Evolutionary conservation across 2,888 invertebrate genomes (phyloP).

Genomic region (Cinara cedri): DNA sequence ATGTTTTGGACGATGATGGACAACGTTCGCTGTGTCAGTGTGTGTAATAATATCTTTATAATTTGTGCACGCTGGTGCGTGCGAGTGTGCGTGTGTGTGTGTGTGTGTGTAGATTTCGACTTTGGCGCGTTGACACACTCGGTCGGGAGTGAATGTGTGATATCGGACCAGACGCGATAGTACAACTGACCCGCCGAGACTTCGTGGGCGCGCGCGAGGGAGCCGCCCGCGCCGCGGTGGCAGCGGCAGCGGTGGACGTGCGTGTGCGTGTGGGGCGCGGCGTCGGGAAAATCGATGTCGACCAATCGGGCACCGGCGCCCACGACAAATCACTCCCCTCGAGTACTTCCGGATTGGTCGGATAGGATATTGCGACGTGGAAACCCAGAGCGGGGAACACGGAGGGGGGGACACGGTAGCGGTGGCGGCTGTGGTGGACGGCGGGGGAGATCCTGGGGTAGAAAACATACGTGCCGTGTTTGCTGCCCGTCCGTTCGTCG

Average conservation of each 20-base stretch:
- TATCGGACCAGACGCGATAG: slow-evolving; percentile 58
- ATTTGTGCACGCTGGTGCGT: not conserved
- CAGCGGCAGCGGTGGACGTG: slow-evolving; percentile 63
- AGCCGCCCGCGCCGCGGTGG: slow-evolving; percentile 65
- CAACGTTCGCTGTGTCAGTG: too few relatives aligned
- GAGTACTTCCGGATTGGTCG: slow-evolving; percentile 57
- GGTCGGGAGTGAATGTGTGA: not conserved
- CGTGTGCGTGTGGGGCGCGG: slow-evolving; percentile 62
- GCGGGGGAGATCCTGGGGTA: not conserved
- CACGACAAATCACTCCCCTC: slow-evolving; percentile 56
- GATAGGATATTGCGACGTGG: slow-evolving; percentile 45
- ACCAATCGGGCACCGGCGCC: slow-evolving; percentile 58
- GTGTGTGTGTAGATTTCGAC: not conserved
- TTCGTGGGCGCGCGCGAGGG: slow-evolving; percentile 62
- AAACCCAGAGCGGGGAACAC: slow-evolving; percentile 1
- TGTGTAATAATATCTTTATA: too few relatives aligned
- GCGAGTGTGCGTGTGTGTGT: not conserved
- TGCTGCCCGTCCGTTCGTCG: slow-evolving; percentile 40
- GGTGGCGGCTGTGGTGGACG: not conserved
- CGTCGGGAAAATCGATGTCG: slow-evolving; percentile 61
- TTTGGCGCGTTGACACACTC: not conserved
- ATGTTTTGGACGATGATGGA: too few relatives aligned
- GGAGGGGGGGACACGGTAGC: not conserved
- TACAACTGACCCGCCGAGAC: slow-evolving; percentile 58
- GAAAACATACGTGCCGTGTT: slow-evolving; percentile 55